phyloP scores from a whole-genome alignment of 2,888 invertebrate species.

The Caenorhabditis becei region DNA sequence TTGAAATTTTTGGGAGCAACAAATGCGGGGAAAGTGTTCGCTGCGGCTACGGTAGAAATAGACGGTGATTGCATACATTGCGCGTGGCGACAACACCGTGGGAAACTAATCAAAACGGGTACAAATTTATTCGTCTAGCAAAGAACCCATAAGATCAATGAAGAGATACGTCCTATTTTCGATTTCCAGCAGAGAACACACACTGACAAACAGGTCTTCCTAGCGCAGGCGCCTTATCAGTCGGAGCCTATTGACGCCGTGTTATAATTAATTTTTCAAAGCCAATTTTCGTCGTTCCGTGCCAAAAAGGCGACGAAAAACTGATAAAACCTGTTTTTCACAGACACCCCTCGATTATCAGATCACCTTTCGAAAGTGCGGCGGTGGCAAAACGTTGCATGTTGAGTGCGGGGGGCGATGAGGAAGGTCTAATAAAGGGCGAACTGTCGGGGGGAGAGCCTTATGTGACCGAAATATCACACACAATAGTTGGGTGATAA shows the following conservation, averaged over 20 bases:
- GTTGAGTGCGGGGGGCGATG: not conserved
- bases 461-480: conserved; percentile 15
- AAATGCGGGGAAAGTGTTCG: no score
- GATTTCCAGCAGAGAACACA: no score
- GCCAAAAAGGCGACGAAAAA: not conserved
- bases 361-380: conserved; percentile 46
- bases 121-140: no score
- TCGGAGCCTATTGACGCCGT: no score
- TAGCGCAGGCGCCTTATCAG: no score
- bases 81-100: no score
- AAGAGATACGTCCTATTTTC: no score
- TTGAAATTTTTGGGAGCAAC: not conserved
- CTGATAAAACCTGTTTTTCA: conserved; percentile 37
- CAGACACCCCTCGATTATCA: not conserved
- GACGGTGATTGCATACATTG: not conserved
- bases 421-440: not conserved
- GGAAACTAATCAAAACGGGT: no score
- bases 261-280: not conserved
- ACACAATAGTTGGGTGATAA: not conserved
- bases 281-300: not conserved
- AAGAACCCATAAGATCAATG: no score
- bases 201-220: not conserved
- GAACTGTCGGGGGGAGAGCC: not conserved
- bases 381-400: conserved; percentile 48
- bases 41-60: not conserved